phyloP scores from a whole-genome alignment of 2,113 vertebrate species.

The Cebidichthys violaceus region DNA sequence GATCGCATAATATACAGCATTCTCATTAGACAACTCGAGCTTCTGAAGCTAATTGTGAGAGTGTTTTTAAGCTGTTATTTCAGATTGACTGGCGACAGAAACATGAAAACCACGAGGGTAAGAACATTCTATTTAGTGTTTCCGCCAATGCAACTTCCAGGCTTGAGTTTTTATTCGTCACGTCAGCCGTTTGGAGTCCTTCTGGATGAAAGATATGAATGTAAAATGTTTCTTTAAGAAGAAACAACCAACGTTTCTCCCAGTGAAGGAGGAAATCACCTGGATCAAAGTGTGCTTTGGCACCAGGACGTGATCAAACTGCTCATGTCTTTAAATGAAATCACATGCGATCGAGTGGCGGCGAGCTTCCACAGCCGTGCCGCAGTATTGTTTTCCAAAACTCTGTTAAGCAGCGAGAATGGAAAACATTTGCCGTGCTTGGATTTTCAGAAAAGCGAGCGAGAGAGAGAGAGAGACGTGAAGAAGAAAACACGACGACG shows the following conservation, averaged over 20 bases:
- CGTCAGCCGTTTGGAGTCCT: not conserved
- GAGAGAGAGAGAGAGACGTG: constrained; percentile 11
- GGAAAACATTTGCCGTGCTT: constrained; percentile 75
- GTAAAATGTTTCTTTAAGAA: constrained; percentile 37
- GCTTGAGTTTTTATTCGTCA: too few relatives aligned
- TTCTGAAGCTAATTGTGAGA: constrained; percentile 55
- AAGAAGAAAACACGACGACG: constrained; percentile 53
- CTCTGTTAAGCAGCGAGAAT: constrained; percentile 63
- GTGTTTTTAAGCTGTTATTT: not conserved
- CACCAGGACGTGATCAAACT: constrained; percentile 61
- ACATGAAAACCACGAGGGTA: constrained; percentile 6
- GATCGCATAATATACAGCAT: constrained; percentile 57
- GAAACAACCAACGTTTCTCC: not conserved
- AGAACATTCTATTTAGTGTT: constrained; percentile 4
- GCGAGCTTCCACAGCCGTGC: constrained; percentile 54
- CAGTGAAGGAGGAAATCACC: constrained; percentile 70
- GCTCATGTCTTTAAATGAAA: constrained; percentile 69
- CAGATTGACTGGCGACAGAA: constrained; percentile 4
- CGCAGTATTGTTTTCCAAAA: constrained; percentile 70
- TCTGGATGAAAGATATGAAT: constrained; percentile 11
- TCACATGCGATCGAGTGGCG: constrained; percentile 70
- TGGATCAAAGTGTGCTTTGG: constrained; percentile 73
- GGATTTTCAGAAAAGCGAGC: constrained; percentile 25
- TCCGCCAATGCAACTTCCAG: too few relatives aligned
- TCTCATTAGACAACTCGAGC: constrained; percentile 70